Evolutionary conservation across 1,140 invertebrate species (phyloP).

Genomic region (Dreissena rostriformis): DNA sequence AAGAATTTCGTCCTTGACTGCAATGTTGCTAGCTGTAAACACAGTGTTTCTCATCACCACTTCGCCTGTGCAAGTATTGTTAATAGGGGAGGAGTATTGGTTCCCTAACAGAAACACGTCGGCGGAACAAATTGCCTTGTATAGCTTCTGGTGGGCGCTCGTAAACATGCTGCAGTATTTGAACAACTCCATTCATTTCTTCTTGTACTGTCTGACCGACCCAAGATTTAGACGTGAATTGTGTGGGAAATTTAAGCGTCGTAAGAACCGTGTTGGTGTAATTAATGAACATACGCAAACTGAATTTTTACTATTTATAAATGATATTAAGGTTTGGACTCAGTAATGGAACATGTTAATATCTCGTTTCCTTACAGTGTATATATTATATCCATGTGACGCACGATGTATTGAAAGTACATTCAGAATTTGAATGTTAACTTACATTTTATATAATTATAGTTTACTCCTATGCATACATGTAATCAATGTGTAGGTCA

Average conservation of each 20-base stretch:
- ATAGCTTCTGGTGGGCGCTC: slow-evolving; percentile 69
- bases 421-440: too few species aligned
- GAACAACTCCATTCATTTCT: slow-evolving; percentile 77
- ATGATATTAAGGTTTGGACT: too few species aligned
- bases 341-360: too few species aligned
- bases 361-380: too few species aligned
- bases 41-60: slow-evolving; percentile 70
- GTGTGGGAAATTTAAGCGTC: slow-evolving; percentile 26
- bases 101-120: slow-evolving; percentile 21
- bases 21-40: slow-evolving; percentile 71
- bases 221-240: slow-evolving; percentile 71
- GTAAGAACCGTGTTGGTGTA: not conserved
- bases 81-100: slow-evolving; percentile 70
- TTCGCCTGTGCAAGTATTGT: slow-evolving; percentile 68
- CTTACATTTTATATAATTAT: too few species aligned
- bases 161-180: slow-evolving; percentile 75
- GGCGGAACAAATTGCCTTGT: slow-evolving; percentile 40
- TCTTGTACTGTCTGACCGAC: slow-evolving; percentile 75
- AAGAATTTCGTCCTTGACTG: slow-evolving; percentile 64
- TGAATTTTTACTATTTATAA: not conserved
- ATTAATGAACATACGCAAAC: slow-evolving; percentile 7
- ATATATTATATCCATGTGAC: too few species aligned
- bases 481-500: too few species aligned
- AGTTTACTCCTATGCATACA: too few species aligned
- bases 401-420: too few species aligned